Base-by-base conservation (phyloP, 2,888 invertebrate species). In the Apamea epomidion region DNA sequence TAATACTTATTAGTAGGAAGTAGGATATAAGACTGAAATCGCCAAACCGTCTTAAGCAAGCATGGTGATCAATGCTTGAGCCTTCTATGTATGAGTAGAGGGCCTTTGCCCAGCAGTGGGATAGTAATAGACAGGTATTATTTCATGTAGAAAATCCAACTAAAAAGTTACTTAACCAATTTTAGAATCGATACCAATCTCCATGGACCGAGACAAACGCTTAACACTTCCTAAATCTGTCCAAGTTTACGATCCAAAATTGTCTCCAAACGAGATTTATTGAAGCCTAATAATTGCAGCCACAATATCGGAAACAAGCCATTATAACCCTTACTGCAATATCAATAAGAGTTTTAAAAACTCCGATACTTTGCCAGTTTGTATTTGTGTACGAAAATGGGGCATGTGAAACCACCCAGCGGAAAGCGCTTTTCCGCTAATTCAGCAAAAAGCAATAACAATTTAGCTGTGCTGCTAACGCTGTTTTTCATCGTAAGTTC, bases 381-480 rank as follows among this genome's bases (percentile, higher is more conserved):
- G 77, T 85, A 83, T 87, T 84, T 86, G 84, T 78, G 74, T 71
- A 72, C 78, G 74, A 83, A 88, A 88, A 86, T 83, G 80, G 78
- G 80, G 74, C 80, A 82, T 75, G 80, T 79, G 78, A 81, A 86
- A 87, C 83, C 85, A 74, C 42, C 78, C 79, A 79, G 75, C 76
- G 82, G 76, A 83, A 82, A 90, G 80, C 84, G 87, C 84, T 90
- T 88, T 90, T 84, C 83, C 85, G 88, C 90, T 90, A 88, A 90
- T 91, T 88, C 88, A 85, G 89, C 90, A 91, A 91, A 91, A 91
- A 91, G 88, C 88, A 86, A 89, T 89, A 90, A 90, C 91, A 90
- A 90, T 91, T 90, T 90, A 88, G 86, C 87, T 69, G 73, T 75
- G 77, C 80, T 76, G 83, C 82, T 85, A 82, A 85, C 85, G 84